Percentiles rank a stretch among this genome's conserved stretches.
Conservation (phyloP, 2,888 invertebrate genomes). For the Antheraea assamensis region DNA sequence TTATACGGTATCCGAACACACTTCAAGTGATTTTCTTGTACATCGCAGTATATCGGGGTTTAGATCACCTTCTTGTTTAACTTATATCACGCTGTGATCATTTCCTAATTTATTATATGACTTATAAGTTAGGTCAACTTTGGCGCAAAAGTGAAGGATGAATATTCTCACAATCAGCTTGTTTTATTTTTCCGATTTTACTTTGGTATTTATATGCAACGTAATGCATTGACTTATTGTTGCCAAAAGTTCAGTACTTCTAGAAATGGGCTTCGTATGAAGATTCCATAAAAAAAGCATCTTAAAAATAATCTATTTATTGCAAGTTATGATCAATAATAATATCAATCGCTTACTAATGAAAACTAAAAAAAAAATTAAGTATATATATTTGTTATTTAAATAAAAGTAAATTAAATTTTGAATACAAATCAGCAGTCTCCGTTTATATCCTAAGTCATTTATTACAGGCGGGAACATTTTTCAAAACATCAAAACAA, state of each 20-base stretch:
- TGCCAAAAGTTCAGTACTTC: background rate
- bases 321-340: background rate
- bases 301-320: background rate
- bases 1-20: too few species aligned
- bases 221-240: too few species aligned
- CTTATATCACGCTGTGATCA: background rate
- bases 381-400: background rate
- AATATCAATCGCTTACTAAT: background rate
- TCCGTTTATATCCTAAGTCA: background rate
- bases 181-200: too few species aligned
- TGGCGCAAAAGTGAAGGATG: background rate
- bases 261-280: background rate
- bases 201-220: too few species aligned
- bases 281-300: background rate
- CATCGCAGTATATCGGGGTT: background rate
- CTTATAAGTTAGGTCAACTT: background rate
- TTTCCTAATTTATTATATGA: background rate
- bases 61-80: background rate
- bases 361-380: background rate
- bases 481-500: conserved; percentile 10
- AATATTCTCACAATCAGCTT: background rate
- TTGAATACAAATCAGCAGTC: background rate
- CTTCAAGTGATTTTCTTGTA: background rate
- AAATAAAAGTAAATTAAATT: background rate
- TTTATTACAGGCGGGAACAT: background rate